phyloP scores from a whole-genome alignment of 2,797 vertebrate species.

The Labroides dimidiatus region DNA sequence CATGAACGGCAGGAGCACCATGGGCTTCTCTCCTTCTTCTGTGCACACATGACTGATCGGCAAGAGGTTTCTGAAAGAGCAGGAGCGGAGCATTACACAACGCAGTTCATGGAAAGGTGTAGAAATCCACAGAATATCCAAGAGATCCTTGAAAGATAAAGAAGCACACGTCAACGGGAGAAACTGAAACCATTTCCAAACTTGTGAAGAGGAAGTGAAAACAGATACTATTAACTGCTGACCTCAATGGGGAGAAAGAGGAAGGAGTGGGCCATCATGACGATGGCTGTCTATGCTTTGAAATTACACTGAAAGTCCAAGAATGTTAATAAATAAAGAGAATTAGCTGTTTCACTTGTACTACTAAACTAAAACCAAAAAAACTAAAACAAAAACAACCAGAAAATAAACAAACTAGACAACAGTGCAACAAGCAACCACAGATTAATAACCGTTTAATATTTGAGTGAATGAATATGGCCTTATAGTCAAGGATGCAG shows the following conservation, averaged over 20 bases:
- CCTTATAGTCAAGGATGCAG: too few species aligned
- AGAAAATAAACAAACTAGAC: background rate
- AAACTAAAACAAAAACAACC: background rate
- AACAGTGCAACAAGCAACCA: background rate
- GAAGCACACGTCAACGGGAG: background rate
- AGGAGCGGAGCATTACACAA: background rate
- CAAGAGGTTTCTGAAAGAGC: slow-evolving; percentile 89
- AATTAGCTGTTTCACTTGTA: background rate
- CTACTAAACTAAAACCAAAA: too few species aligned
- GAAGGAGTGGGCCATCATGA: slow-evolving; percentile 38
- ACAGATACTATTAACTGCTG: background rate
- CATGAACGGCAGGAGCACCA: slow-evolving; percentile 97
- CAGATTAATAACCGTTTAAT: too few species aligned
- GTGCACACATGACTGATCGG: slow-evolving; percentile 97
- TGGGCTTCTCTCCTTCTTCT: slow-evolving; percentile 97
- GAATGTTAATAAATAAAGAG: too few species aligned
- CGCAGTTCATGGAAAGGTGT: background rate
- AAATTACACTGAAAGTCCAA: background rate
- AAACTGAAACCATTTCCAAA: slow-evolving; percentile 16
- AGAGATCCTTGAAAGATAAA: slow-evolving; percentile 23
- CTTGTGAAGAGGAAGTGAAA: slow-evolving; percentile 32
- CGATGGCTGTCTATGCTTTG: background rate
- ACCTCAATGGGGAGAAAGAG: slow-evolving; percentile 35
- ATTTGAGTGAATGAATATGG: too few species aligned
- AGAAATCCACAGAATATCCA: background rate